phyloP scores from a whole-genome alignment of 2,888 invertebrate species.

The Mongoloraphidia duomilia region DNA sequence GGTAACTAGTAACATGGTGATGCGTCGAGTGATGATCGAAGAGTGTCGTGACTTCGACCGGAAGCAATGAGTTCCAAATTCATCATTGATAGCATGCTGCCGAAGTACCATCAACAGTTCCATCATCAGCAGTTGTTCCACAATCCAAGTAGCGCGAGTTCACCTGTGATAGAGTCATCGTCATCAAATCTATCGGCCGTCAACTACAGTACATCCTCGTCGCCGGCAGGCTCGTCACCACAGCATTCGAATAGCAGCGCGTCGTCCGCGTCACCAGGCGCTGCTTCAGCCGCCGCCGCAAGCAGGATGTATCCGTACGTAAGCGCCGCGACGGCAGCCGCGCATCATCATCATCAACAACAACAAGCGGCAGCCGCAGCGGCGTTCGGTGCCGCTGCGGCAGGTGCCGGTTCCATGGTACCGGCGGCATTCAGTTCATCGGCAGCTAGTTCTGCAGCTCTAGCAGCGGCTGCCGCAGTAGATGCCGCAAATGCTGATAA shows the following conservation, averaged over 20 bases:
- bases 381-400: conserved; percentile 43
- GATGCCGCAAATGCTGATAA: conserved; percentile 58
- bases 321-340: conserved; percentile 46
- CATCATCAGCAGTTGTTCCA: conserved; percentile 53
- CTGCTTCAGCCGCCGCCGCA: conserved; percentile 43
- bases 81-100: conserved; percentile 95
- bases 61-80: conserved; percentile 90
- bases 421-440: conserved; percentile 41
- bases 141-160: conserved; percentile 40
- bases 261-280: conserved; percentile 41
- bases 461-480: conserved; percentile 49
- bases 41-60: conserved; percentile 23
- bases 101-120: conserved; percentile 76
- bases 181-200: conserved; percentile 34
- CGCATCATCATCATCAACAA: conserved; percentile 56
- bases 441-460: conserved; percentile 34
- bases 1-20: conserved; percentile 18
- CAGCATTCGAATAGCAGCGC: conserved; percentile 44
- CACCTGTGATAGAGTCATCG: conserved; percentile 36
- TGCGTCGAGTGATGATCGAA: conserved; percentile 8
- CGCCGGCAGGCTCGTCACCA: conserved; percentile 56
- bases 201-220: conserved; percentile 41
- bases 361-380: conserved; percentile 52
- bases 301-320: conserved; percentile 90
- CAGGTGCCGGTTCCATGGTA: conserved; percentile 49